These are phyloP conservation scores for Latrodectus geometricus DNA, from an alignment of 1,140 invertebrate genomes.

Conservation along the genomic window DNA sequence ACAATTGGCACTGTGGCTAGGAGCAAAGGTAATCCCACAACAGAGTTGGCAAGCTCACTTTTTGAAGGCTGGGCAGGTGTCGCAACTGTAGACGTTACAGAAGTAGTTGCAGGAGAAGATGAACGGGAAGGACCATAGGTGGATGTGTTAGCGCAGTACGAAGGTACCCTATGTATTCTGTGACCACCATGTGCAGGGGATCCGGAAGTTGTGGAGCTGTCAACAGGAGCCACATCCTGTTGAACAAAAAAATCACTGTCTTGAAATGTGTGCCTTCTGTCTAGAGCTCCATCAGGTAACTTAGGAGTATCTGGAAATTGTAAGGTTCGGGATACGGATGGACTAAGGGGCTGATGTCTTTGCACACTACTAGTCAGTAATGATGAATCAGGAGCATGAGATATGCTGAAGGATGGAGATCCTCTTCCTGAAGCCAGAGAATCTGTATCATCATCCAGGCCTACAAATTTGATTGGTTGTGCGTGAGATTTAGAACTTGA, in stretches of 20 bases:
- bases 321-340: slow-evolving; percentile 19
- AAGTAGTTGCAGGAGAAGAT: slow-evolving; percentile 16
- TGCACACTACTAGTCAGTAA: neutral
- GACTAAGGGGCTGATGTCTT: slow-evolving; percentile 42
- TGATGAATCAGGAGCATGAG: slow-evolving; percentile 39
- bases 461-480: slow-evolving; percentile 70
- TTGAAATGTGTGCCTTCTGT: slow-evolving; percentile 57
- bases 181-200: slow-evolving; percentile 53
- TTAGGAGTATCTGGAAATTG: slow-evolving; percentile 30
- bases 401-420: slow-evolving; percentile 47
- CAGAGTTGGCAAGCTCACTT: slow-evolving; percentile 58
- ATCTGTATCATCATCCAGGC: slow-evolving; percentile 65
- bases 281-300: slow-evolving; percentile 42
- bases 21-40: slow-evolving; percentile 58
- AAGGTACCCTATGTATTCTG: slow-evolving; percentile 54
- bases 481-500: slow-evolving; percentile 66
- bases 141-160: slow-evolving; percentile 54
- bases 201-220: slow-evolving; percentile 44
- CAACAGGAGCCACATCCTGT: slow-evolving; percentile 42
- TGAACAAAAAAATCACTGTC: slow-evolving; percentile 36
- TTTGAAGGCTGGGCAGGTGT: slow-evolving; percentile 34
- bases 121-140: slow-evolving; percentile 36
- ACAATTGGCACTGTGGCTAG: slow-evolving; percentile 59
- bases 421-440: slow-evolving; percentile 52
- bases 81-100: slow-evolving; percentile 5